Evolutionary conservation across 2,888 invertebrate species (phyloP).

Genomic region (Polyommatus icarus): DNA sequence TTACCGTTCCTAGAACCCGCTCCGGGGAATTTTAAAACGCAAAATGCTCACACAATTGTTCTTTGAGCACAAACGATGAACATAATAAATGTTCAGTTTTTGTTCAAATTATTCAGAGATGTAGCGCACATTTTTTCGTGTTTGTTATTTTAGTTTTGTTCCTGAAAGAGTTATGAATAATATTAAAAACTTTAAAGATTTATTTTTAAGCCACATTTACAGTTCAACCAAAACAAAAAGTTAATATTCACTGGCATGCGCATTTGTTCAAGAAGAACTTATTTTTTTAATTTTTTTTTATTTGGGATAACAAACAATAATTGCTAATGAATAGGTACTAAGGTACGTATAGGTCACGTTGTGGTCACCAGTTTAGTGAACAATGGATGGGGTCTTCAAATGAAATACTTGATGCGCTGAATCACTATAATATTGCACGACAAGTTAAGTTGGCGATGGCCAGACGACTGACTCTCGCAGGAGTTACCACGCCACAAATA

Average conservation of each 20-base stretch:
- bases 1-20: conserved; percentile 15
- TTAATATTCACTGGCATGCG: not conserved
- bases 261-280: not conserved
- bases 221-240: not conserved
- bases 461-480: too few relatives aligned
- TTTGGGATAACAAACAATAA: too few relatives aligned
- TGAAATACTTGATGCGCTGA: too few relatives aligned
- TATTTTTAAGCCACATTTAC: not conserved
- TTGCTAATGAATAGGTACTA: too few relatives aligned
- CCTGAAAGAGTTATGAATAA: not conserved
- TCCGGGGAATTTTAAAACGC: conserved; percentile 23
- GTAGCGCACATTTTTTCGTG: not conserved
- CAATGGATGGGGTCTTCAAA: too few relatives aligned
- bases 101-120: not conserved
- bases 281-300: too few relatives aligned
- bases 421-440: too few relatives aligned
- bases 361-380: too few relatives aligned
- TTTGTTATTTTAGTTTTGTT: not conserved
- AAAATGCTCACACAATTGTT: conserved; percentile 25
- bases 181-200: not conserved
- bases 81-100: conserved; percentile 16
- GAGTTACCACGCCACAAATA: too few relatives aligned
- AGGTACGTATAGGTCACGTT: too few relatives aligned
- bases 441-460: too few relatives aligned
- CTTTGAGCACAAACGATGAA: conserved; percentile 20